Evolutionary conservation across 2,888 invertebrate genomes (phyloP).

Genomic region (Melipona beecheii): DNA sequence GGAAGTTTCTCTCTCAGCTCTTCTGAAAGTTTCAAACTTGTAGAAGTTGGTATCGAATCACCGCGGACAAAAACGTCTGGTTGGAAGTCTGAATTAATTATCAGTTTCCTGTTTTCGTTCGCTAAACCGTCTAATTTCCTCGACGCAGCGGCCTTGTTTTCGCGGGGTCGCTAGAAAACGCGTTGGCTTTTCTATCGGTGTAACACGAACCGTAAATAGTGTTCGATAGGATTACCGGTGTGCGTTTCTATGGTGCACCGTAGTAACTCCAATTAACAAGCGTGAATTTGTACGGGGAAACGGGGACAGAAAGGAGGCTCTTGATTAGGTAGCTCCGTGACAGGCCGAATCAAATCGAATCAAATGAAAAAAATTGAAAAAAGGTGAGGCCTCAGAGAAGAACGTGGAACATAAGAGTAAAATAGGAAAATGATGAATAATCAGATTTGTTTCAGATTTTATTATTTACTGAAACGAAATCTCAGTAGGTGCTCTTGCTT

Average conservation of each 20-base stretch:
- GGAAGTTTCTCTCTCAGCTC: too few relatives aligned
- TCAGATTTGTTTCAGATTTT: too few relatives aligned
- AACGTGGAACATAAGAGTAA: too few relatives aligned
- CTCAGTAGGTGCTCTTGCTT: too few relatives aligned
- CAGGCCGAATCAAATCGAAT: neutral
- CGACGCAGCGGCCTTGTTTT: neutral
- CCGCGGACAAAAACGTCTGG: neutral
- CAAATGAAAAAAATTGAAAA: neutral
- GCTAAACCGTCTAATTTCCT: neutral
- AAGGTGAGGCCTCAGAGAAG: neutral
- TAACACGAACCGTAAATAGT: neutral
- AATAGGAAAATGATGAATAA: too few relatives aligned
- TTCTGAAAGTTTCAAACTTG: too few relatives aligned
- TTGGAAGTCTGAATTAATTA: constrained; percentile 10
- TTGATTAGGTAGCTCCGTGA: constrained; percentile 8
- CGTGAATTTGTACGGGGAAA: constrained; percentile 11
- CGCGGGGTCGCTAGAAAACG: neutral
- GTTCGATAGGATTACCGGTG: constrained; percentile 7
- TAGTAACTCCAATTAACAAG: neutral
- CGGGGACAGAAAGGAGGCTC: neutral
- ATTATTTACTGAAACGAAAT: too few relatives aligned
- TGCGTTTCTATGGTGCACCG: neutral
- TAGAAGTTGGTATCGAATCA: too few relatives aligned
- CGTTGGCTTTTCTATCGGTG: neutral
- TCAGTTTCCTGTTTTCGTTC: constrained; percentile 23